These are phyloP conservation scores for Scaptodrosophila lebanonensis DNA, from an alignment of 1,140 invertebrate genomes.

Conservation along the genomic window DNA sequence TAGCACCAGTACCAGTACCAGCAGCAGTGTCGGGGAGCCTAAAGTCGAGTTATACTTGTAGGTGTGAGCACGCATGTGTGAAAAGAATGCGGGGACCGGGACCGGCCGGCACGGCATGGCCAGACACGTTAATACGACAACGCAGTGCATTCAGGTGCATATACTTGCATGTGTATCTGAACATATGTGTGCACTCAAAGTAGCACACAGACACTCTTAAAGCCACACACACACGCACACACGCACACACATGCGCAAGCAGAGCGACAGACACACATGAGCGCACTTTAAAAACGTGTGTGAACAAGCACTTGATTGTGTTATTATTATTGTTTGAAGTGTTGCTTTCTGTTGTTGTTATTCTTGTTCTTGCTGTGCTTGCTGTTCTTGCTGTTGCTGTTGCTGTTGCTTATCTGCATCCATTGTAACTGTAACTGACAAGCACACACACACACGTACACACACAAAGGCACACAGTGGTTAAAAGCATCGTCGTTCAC, in stretches of 20 bases:
- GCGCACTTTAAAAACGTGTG: slow-evolving; percentile 53
- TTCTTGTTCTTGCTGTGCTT: no score
- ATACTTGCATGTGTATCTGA: no score
- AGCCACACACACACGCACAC: not conserved
- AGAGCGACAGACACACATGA: not conserved
- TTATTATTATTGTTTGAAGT: slow-evolving; percentile 75
- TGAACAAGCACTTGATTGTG: slow-evolving; percentile 72
- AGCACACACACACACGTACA: not conserved
- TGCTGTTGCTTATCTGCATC: slow-evolving; percentile 60
- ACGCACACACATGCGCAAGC: not conserved
- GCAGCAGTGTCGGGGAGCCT: slow-evolving; percentile 5
- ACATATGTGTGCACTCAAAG: slow-evolving; percentile 48
- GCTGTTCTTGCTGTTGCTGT: no score
- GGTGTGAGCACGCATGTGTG: slow-evolving; percentile 50
- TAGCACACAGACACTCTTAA: no score
- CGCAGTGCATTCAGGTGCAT: slow-evolving; percentile 53
- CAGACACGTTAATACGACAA: slow-evolving; percentile 40
- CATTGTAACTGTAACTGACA: slow-evolving; percentile 39
- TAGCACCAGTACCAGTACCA: not conserved
- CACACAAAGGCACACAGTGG: no score
- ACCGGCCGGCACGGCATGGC: slow-evolving; percentile 4
- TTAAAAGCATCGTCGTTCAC: no score
- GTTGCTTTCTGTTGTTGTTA: slow-evolving; percentile 57
- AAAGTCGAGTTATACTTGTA: no score
- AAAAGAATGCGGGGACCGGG: slow-evolving; percentile 46